Percentiles rank a stretch among this genome's conserved stretches.
phyloP scores from a whole-genome alignment of 2,797 vertebrate species.

The Eulemur mongoz region DNA sequence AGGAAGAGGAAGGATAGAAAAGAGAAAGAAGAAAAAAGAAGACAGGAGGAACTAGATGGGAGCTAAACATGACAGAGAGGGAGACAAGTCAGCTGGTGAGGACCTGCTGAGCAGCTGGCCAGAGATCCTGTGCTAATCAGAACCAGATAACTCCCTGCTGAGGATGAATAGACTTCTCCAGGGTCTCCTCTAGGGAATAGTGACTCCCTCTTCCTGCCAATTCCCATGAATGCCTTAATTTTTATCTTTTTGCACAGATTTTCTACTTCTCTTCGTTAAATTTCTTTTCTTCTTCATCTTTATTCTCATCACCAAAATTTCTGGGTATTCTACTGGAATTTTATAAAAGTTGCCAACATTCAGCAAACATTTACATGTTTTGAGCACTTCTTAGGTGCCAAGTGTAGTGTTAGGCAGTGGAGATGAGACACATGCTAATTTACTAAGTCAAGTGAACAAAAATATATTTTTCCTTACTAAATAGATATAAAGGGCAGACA shows the following conservation, averaged over 20 bases:
- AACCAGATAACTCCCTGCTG: not conserved
- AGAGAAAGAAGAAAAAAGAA: not conserved
- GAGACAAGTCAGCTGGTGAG: not conserved
- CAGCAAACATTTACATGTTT: not conserved
- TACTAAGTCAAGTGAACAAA: not conserved
- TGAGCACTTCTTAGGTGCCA: not conserved
- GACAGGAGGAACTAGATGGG: not conserved
- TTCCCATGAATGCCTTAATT: not conserved
- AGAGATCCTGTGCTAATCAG: not conserved
- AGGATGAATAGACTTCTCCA: not conserved
- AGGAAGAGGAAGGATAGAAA: not conserved
- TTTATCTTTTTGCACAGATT: not conserved
- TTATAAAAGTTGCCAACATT: not conserved
- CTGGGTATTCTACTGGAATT: not conserved
- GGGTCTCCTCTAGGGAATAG: not conserved
- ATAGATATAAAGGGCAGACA: not conserved
- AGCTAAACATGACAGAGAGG: not conserved
- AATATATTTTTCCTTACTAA: not conserved
- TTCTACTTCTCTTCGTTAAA: not conserved
- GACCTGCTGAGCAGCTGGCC: not conserved
- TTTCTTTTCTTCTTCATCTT: not conserved
- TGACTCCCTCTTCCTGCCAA: not conserved
- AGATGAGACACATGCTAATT: not conserved
- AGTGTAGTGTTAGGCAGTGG: too few species aligned
- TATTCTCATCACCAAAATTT: not conserved